These are phyloP conservation scores for Pelobates fuscus DNA, from an alignment of 2,113 vertebrate species.

Conservation along the genomic window DNA sequence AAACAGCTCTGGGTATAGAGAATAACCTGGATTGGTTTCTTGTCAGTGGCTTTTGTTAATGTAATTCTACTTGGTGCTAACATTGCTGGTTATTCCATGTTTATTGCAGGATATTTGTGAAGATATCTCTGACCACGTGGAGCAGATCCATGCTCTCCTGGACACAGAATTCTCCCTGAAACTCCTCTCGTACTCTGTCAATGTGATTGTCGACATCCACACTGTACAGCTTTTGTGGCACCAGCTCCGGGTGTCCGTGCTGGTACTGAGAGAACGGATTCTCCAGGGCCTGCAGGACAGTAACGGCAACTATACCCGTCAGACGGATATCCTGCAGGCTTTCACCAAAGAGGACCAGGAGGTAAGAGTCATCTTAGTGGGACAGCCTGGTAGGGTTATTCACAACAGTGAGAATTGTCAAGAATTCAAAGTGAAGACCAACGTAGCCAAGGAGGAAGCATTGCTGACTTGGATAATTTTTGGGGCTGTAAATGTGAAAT, in stretches of 20 bases:
- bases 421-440: too few relatives aligned
- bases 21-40: too few relatives aligned
- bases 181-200: conserved; percentile 95
- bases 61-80: too few relatives aligned
- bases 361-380: conserved; percentile 75
- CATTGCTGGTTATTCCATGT: too few relatives aligned
- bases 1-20: too few relatives aligned
- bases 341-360: conserved; percentile 91
- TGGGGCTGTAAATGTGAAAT: too few relatives aligned
- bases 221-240: conserved; percentile 95
- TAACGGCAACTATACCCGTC: conserved; percentile 96
- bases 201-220: conserved; percentile 95
- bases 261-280: conserved; percentile 94
- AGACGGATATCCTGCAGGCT: conserved; percentile 95
- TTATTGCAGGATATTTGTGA: conserved; percentile 89
- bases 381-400: too few relatives aligned
- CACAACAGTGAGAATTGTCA: too few relatives aligned
- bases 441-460: too few relatives aligned
- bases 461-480: too few relatives aligned
- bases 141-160: conserved; percentile 95
- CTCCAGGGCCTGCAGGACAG: conserved; percentile 97
- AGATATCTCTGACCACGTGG: conserved; percentile 98
- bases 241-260: conserved; percentile 94
- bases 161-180: conserved; percentile 98
- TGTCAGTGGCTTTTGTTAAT: too few relatives aligned